Evolutionary conservation across 64 coral and sea anemone species (phyloP), one percentile per base, ranked within the genome.

Genomic region (Montipora cactus): DNA sequence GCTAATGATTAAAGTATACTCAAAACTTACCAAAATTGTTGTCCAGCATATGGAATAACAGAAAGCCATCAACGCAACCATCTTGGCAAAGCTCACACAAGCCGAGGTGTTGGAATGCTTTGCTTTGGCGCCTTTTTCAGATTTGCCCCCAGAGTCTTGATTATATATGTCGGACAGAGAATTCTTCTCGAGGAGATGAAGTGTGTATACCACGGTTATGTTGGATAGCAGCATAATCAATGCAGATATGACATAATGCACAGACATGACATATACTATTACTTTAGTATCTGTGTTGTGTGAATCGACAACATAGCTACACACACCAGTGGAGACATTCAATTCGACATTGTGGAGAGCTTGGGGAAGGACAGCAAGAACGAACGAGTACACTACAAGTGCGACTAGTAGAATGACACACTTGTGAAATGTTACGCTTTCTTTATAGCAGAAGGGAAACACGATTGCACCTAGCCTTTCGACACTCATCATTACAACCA

Each of bases 11-110:
- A 37, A 72, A 62, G 5, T 11, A 9, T 66, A 62, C 28, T 19
- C 25, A 70, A 8, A 58, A 94, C 96, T 97, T 84, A 98, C 96
- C 96, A 98, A 80, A 79, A 98, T 92, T 50, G 83, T 80, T 16
- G 96, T 95, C 96, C 96, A 98, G 46, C 96, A 98, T 9, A 95
- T 11, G 59, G 96, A 87, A 77, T 98, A 98, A 59, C 96, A 98
- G 8, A 98, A 49, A 2, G 96, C 89, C 66, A 98, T 80, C 5
- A 98, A 81, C 5, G 83, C 93, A 46, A 98, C 96, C 96, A 98
- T 98, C 82, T 98, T 98, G 6, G 96, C 96, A 61, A 98, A 98
- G 59, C 91, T 98, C 44, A 98, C 78, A n/a, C 96, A 98, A 21
- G 96, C 96, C 79, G 80, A 77, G 0, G 75, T 88, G 37, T 71